phyloP scores from a whole-genome alignment of 2,888 invertebrate species.

The Ellobium chinense region DNA sequence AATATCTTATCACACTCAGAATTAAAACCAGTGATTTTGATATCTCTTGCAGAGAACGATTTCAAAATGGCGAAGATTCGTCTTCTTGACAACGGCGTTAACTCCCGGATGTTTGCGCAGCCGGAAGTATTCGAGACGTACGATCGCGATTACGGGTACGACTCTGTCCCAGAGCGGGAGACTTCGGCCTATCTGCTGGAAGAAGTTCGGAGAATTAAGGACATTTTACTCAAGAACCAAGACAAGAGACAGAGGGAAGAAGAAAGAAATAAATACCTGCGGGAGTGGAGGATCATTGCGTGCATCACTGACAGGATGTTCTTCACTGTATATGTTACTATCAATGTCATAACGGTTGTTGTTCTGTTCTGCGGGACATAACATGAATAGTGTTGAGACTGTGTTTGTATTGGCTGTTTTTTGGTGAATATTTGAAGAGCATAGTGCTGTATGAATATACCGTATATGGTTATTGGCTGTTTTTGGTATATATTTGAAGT shows the following conservation, averaged over 20 bases:
- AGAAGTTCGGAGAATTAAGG: slow-evolving; percentile 67
- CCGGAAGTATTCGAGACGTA: slow-evolving; percentile 46
- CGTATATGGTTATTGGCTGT: too few relatives aligned
- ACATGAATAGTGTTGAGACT: too few relatives aligned
- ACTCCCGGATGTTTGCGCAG: slow-evolving; percentile 46
- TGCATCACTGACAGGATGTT: slow-evolving; percentile 73
- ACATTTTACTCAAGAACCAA: slow-evolving; percentile 67
- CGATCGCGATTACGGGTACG: slow-evolving; percentile 12
- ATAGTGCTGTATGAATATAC: too few relatives aligned
- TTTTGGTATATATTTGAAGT: too few relatives aligned
- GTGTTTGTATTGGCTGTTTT: too few relatives aligned
- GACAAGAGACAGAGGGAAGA: slow-evolving; percentile 67
- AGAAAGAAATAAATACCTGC: slow-evolving; percentile 62
- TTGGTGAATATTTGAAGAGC: too few relatives aligned
- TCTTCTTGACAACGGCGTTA: slow-evolving; percentile 62
- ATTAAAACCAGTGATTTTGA: too few relatives aligned
- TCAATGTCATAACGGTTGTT: slow-evolving; percentile 57
- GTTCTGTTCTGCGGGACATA: slow-evolving; percentile 24
- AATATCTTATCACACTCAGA: too few relatives aligned
- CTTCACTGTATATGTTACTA: slow-evolving; percentile 69
- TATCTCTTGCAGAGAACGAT: slow-evolving; percentile 50
- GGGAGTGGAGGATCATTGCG: slow-evolving; percentile 75
- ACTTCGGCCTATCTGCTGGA: slow-evolving; percentile 50
- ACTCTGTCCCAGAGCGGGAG: slow-evolving; percentile 6
- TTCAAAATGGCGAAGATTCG: slow-evolving; percentile 59